These are phyloP conservation scores for Callocephalon fimbriatum DNA, from an alignment of 2,113 vertebrate species.

Conservation along the genomic window DNA sequence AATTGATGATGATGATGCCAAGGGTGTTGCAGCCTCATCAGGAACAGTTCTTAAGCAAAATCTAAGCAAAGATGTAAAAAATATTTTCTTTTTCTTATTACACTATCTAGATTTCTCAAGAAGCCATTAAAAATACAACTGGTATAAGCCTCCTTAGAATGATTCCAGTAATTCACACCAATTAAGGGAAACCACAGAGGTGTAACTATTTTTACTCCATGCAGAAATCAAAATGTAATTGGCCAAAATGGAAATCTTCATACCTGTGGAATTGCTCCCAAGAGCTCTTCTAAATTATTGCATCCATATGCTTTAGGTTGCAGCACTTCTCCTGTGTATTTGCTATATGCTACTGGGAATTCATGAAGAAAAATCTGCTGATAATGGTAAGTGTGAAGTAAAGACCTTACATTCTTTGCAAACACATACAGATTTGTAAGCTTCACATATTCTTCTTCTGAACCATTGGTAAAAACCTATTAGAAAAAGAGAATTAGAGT, in stretches of 20 bases:
- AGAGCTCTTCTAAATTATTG: slow-evolving; percentile 87
- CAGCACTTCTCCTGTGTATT: slow-evolving; percentile 87
- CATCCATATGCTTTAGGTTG: slow-evolving; percentile 88
- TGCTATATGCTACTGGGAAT: slow-evolving; percentile 88
- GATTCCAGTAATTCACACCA: not conserved
- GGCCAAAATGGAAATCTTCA: not conserved
- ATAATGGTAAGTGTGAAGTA: slow-evolving; percentile 97
- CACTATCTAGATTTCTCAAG: not conserved
- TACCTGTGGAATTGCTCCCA: slow-evolving; percentile 93
- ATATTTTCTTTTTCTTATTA: not conserved
- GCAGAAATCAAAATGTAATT: not conserved
- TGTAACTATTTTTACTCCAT: not conserved
- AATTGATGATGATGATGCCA: not conserved
- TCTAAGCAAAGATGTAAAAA: not conserved
- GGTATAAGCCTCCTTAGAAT: not conserved
- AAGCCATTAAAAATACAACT: not conserved
- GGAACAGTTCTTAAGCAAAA: not conserved
- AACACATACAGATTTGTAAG: slow-evolving; percentile 93
- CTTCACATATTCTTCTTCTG: slow-evolving; percentile 83
- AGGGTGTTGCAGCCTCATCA: not conserved
- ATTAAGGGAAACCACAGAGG: not conserved
- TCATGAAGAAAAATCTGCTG: slow-evolving; percentile 97
- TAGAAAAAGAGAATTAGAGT: not conserved
- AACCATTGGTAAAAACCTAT: slow-evolving; percentile 82
- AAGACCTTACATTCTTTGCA: slow-evolving; percentile 88